A percentile compares a stretch with the other conserved stretches of the same genome.
These are phyloP conservation scores for Panagrolaimus sp. DNA, from an alignment of 1,140 invertebrate species.

Conservation along the genomic window DNA sequence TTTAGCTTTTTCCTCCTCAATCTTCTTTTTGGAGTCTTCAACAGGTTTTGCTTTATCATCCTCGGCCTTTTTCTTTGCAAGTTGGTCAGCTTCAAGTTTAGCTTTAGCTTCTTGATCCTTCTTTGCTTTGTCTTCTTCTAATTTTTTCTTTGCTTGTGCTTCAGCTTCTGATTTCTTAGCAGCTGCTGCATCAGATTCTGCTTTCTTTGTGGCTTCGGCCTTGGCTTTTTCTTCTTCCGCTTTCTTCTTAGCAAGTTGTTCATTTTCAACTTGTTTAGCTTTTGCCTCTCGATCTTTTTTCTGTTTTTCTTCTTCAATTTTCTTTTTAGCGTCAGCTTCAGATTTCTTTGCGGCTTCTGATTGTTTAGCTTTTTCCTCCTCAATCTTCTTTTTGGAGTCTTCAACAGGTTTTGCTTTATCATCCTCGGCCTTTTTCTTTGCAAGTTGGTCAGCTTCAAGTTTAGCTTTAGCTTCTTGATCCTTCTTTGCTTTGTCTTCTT, in stretches of 20 bases:
- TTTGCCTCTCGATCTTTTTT: background rate
- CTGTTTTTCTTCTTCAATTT: background rate
- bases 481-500: background rate
- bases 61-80: constrained; percentile 4
- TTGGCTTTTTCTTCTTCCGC: background rate
- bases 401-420: too few species aligned
- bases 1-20: too few species aligned
- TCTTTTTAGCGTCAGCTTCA: background rate
- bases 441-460: too few species aligned
- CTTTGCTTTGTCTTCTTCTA: too few species aligned
- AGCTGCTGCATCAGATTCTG: background rate
- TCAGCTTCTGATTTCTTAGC: background rate
- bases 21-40: too few species aligned
- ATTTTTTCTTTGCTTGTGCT: background rate
- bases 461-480: background rate
- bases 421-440: too few species aligned
- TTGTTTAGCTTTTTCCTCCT: too few species aligned
- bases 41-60: too few species aligned
- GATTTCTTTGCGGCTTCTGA: constrained; percentile 5
- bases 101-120: background rate
- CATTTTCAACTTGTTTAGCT: constrained; percentile 3
- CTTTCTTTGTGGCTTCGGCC: background rate
- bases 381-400: too few species aligned
- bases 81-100: too few species aligned
- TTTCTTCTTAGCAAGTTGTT: background rate